Conservation (phyloP, 2,113 vertebrate species). For the Formicarius rufipectus region DNA sequence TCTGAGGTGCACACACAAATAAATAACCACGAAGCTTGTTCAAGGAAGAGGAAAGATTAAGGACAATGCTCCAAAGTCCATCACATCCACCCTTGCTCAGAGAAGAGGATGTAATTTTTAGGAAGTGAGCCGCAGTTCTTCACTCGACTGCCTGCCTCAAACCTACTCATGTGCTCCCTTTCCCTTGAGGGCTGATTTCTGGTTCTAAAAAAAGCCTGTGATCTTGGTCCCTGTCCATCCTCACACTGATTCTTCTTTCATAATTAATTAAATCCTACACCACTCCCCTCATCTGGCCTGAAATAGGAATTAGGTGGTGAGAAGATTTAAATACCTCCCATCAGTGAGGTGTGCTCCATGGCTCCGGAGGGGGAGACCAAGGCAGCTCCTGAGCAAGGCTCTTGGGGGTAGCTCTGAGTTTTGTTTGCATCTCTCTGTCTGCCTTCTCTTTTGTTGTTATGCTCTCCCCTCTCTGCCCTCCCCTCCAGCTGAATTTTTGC, state of each 20-base stretch:
- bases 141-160: not conserved
- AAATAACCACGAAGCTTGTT: not conserved
- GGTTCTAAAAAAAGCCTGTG: not conserved
- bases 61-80: not conserved
- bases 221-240: not conserved
- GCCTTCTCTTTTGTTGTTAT: not conserved
- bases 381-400: not conserved
- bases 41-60: not conserved
- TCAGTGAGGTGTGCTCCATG: not conserved
- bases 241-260: not conserved
- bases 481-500: not conserved
- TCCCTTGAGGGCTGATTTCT: not conserved
- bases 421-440: not conserved
- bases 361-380: not conserved
- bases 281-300: not conserved
- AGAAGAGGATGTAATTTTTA: not conserved
- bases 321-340: slow-evolving; percentile 21
- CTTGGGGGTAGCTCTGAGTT: not conserved
- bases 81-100: not conserved
- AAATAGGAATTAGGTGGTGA: not conserved
- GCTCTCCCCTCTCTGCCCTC: not conserved
- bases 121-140: not conserved
- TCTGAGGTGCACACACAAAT: not conserved
- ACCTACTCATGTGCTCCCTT: not conserved
- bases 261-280: not conserved